Percentiles rank a stretch among this genome's conserved stretches.
Conservation (phyloP, 2,888 invertebrate species). For the Vesta saturnalis region DNA sequence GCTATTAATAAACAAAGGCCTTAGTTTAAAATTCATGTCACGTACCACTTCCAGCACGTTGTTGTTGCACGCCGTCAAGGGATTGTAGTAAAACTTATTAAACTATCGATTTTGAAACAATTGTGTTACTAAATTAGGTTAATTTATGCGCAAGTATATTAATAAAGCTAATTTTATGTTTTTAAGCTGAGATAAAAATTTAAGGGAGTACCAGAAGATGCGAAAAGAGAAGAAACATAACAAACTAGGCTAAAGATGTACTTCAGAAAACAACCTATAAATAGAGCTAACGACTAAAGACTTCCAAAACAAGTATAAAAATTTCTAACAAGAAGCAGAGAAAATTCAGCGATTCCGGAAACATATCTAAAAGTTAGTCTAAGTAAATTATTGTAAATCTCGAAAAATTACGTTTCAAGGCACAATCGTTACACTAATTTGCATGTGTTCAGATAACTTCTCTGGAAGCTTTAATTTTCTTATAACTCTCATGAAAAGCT, state of each 20-base stretch:
- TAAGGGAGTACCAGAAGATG: neutral
- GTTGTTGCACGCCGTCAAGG: slow-evolving; percentile 22
- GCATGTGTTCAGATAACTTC: neutral
- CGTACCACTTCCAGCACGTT: slow-evolving; percentile 21
- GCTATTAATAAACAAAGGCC: slow-evolving; percentile 29
- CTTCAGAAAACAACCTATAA: slow-evolving; percentile 9
- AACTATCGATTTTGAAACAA: slow-evolving; percentile 18
- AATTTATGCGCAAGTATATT: neutral
- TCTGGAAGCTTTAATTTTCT: neutral
- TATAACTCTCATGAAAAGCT: too few species aligned
- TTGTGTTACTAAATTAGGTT: slow-evolving; percentile 3
- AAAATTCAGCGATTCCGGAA: too few species aligned
- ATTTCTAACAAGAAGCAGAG: neutral
- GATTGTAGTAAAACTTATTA: slow-evolving; percentile 24
- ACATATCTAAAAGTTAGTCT: too few species aligned
- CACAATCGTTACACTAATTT: too few species aligned
- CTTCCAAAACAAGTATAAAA: neutral
- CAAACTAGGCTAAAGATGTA: slow-evolving; percentile 4
- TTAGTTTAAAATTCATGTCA: slow-evolving; percentile 24
- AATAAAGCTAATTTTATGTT: neutral
- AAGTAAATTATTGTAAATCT: too few species aligned
- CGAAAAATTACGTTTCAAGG: too few species aligned
- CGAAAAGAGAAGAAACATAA: neutral
- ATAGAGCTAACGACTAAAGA: neutral
- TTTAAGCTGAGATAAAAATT: too few species aligned